Evolutionary conservation across 1,140 invertebrate species (phyloP).

Genomic region (Saxidomus purpurata): DNA sequence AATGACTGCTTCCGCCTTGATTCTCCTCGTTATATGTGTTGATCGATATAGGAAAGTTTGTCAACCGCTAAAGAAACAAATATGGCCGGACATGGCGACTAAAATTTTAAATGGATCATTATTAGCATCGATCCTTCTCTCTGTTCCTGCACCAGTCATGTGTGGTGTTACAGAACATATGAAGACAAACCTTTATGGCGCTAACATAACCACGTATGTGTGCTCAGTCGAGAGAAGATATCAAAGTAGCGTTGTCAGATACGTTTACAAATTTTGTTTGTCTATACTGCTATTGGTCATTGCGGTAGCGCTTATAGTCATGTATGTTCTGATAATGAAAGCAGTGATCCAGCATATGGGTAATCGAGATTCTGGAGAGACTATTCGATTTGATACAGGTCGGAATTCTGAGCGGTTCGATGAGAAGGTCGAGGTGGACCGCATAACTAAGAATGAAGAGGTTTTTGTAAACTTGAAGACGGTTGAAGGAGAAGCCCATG

Average conservation of each 20-base stretch:
- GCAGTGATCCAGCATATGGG: constrained; percentile 19
- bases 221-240: constrained; percentile 51
- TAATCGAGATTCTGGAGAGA: background rate
- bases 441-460: background rate
- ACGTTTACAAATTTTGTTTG: constrained; percentile 46
- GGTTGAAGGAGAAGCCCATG: background rate
- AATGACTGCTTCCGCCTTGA: too few species aligned
- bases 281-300: background rate
- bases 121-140: constrained; percentile 18
- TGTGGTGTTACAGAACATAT: constrained; percentile 27
- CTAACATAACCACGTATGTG: background rate
- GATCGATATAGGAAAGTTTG: too few species aligned
- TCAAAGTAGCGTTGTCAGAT: background rate
- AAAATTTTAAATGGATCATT: constrained; percentile 2
- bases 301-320: constrained; percentile 13
- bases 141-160: constrained; percentile 46
- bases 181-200: constrained; percentile 15
- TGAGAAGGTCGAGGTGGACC: background rate
- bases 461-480: background rate
- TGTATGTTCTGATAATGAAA: constrained; percentile 50
- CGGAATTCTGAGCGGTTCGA: background rate
- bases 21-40: too few species aligned
- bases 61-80: too few species aligned
- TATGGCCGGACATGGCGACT: too few species aligned
- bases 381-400: background rate